Evolutionary conservation across 2,113 vertebrate genomes (phyloP).

Genomic region (Haemorhous mexicanus): DNA sequence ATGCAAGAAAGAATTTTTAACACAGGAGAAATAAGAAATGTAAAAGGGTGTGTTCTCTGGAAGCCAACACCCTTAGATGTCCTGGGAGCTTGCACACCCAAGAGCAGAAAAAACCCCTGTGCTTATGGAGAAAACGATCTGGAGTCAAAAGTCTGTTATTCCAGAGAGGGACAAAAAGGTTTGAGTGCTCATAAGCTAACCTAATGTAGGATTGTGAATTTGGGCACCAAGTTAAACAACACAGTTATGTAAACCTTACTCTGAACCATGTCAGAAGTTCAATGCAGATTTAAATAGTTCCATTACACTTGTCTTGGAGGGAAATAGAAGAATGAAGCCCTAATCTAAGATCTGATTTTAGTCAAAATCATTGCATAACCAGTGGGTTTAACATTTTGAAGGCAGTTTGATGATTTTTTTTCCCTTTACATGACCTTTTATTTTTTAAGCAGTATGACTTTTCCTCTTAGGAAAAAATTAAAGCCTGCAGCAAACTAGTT

Average conservation of each 20-base stretch:
- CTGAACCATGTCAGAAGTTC: not conserved
- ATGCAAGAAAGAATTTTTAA: not conserved
- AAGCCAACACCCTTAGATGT: not conserved
- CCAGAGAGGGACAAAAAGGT: not conserved
- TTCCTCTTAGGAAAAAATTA: not conserved
- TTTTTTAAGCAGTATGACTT: not conserved
- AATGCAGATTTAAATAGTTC: not conserved
- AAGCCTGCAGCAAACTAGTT: not conserved
- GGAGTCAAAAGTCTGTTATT: not conserved
- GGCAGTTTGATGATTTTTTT: not conserved
- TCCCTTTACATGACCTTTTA: not conserved
- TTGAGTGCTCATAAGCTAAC: not conserved
- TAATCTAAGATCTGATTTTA: not conserved
- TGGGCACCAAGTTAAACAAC: not conserved
- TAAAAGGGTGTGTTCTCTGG: not conserved
- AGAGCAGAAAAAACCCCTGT: not conserved
- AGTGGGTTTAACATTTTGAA: not conserved
- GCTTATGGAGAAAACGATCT: not conserved
- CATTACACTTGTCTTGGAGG: not conserved
- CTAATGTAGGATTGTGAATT: not conserved
- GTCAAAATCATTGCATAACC: not conserved
- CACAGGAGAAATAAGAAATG: not conserved
- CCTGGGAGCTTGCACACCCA: not conserved
- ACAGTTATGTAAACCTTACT: not conserved
- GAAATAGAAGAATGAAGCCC: not conserved